Base-by-base conservation (phyloP, 1,140 invertebrate species). In the Ruditapes philippinarum region DNA sequence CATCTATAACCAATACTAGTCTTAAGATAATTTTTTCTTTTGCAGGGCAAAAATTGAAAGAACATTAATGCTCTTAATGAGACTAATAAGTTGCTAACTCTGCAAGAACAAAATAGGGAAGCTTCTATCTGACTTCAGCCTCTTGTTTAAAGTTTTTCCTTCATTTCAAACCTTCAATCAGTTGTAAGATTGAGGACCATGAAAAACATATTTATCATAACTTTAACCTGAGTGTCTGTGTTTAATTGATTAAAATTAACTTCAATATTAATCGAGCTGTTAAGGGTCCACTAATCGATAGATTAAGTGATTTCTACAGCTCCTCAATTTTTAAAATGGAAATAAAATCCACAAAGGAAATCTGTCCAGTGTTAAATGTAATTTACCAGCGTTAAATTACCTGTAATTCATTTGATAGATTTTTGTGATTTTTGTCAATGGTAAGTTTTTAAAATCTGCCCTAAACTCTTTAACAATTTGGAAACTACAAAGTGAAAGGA, bases 401-500 rank as follows among this genome's bases (percentile, higher is more conserved):
- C 25, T 12, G 31, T 70, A 51, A 83, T 83, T 70, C 25, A 83
- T 42, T 54, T 49, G 42, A 33, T 83, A 83, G 81, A 83, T 25
- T 62, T 70, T 68, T 83, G 42, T 57, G 25, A 38, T 45, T 68
- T 65, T 65, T 36, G 54, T 82, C 42, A 82, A 82, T 65, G 80
- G 40, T 60, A 36, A 65, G 33, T 65, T 42, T 82, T 17, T 14
- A 83, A n/a, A 70, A 70, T 62, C 19, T 12, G 28, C 22, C 57
- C 40, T 45, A 42, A 81, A 65, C 42, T 42, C 79, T 25, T n/a
- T 25, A 81, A 65, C 33, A 81, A 62, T 60, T 42, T 42, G 36
- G 22, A 68, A 70, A 28, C 42, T 70, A 45, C 38, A 33, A 51
- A 83, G 81, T 83, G 81, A 83, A 83, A 83, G 65, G 81, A 49